Evolutionary conservation across 2,888 invertebrate species (phyloP).

Genomic region (Taphrorychus bicolor): DNA sequence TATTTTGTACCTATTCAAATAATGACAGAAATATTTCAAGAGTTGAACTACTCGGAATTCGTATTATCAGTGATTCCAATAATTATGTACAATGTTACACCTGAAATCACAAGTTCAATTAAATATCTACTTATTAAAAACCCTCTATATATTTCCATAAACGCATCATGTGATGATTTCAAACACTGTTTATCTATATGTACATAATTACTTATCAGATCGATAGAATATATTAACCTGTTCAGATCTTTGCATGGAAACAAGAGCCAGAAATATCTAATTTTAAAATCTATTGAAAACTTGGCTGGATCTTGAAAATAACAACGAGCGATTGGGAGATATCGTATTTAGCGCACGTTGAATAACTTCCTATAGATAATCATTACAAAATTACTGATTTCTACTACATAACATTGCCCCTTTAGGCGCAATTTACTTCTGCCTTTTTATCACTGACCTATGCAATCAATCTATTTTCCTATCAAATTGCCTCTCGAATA

Average conservation of each 20-base stretch:
- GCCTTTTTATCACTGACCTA: background rate
- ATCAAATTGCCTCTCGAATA: background rate
- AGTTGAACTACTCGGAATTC: no score
- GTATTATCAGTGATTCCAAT: no score
- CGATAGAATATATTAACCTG: constrained; percentile 16
- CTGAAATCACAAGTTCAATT: no score
- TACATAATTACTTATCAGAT: constrained; percentile 18
- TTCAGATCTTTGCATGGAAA: constrained; percentile 32
- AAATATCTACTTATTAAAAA: no score
- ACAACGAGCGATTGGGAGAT: constrained; percentile 13
- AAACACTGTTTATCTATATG: background rate
- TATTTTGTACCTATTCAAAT: no score
- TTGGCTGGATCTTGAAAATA: constrained; percentile 38
- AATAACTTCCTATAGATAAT: constrained; percentile 2
- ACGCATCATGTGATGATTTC: no score
- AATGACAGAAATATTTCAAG: no score
- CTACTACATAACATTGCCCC: no score
- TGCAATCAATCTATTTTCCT: background rate
- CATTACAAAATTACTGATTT: background rate
- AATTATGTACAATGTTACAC: no score
- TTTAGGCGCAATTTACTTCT: background rate
- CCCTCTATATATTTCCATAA: no score
- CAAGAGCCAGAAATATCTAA: constrained; percentile 28
- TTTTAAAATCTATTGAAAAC: constrained; percentile 22
- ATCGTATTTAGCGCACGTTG: background rate